Conservation (phyloP, 2,113 vertebrate genomes). For the Pithys albifrons region DNA sequence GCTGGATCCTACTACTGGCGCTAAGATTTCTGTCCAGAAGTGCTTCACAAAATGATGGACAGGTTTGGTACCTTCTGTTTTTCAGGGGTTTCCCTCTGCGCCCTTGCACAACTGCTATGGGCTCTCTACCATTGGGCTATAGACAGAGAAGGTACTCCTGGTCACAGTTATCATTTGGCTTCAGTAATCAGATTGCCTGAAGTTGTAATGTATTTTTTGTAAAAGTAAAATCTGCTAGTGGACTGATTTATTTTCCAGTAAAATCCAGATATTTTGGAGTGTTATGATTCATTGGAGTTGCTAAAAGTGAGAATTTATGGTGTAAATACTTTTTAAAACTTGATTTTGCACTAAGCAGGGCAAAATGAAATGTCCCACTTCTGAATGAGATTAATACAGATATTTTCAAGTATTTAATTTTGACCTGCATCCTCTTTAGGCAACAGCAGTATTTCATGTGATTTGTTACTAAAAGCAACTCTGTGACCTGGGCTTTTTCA, state of each 20-base stretch:
- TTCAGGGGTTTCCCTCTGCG: neutral
- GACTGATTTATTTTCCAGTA: neutral
- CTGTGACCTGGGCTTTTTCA: neutral
- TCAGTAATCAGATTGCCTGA: neutral
- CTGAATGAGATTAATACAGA: neutral
- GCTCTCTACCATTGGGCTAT: neutral
- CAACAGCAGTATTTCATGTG: neutral
- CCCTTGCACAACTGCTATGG: accelerated
- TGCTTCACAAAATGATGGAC: neutral
- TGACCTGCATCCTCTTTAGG: neutral
- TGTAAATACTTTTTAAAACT: neutral
- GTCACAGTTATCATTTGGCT: neutral
- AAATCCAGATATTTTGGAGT: neutral
- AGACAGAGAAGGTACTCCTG: accelerated
- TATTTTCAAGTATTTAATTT: neutral
- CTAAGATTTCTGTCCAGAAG: neutral
- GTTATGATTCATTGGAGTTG: neutral
- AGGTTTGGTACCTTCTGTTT: neutral
- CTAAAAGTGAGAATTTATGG: neutral
- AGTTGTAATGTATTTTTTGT: neutral
- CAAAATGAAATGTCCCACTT: neutral
- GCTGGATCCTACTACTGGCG: neutral
- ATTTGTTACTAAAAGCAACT: neutral
- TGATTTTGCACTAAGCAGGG: neutral
- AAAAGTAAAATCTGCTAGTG: neutral